These are phyloP conservation scores for Xenopus borealis DNA, from an alignment of 2,113 vertebrate species.

Conservation along the genomic window DNA sequence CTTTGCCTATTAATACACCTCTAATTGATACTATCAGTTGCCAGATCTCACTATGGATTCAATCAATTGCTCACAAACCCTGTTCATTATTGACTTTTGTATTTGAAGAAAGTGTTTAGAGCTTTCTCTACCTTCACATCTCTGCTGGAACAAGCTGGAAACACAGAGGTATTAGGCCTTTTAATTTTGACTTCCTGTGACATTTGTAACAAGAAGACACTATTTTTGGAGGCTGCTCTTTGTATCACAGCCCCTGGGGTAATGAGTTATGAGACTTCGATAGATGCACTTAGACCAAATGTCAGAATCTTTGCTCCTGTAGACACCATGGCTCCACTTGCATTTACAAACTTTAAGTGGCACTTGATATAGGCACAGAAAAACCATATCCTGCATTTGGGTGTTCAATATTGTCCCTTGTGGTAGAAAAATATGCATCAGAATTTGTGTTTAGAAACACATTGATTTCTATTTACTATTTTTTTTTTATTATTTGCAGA, in stretches of 20 bases:
- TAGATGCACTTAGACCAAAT: conserved; percentile 70
- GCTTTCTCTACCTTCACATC: conserved; percentile 41
- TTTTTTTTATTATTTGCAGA: no score
- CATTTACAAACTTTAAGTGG: conserved; percentile 78
- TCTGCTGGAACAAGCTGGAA: conserved; percentile 49
- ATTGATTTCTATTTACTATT: neutral
- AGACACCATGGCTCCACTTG: conserved; percentile 78
- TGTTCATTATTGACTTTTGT: conserved; percentile 54
- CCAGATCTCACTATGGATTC: conserved; percentile 48
- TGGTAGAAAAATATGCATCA: conserved; percentile 49
- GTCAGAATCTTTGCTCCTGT: conserved; percentile 64
- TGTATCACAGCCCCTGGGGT: conserved; percentile 60
- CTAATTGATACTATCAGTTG: conserved; percentile 55
- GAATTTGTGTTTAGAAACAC: conserved; percentile 15
- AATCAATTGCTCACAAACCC: conserved; percentile 60
- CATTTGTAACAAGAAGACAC: conserved; percentile 55
- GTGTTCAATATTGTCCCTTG: conserved; percentile 63
- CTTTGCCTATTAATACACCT: conserved; percentile 58
- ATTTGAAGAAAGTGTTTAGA: conserved; percentile 38
- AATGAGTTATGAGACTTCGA: conserved; percentile 64
- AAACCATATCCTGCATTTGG: conserved; percentile 82
- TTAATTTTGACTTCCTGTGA: conserved; percentile 62
- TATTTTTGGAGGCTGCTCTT: conserved; percentile 54
- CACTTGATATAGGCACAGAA: conserved; percentile 75
- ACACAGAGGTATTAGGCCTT: conserved; percentile 46